Base-by-base conservation (phyloP, 2,888 invertebrate species). In the Tenthredo amoena region DNA sequence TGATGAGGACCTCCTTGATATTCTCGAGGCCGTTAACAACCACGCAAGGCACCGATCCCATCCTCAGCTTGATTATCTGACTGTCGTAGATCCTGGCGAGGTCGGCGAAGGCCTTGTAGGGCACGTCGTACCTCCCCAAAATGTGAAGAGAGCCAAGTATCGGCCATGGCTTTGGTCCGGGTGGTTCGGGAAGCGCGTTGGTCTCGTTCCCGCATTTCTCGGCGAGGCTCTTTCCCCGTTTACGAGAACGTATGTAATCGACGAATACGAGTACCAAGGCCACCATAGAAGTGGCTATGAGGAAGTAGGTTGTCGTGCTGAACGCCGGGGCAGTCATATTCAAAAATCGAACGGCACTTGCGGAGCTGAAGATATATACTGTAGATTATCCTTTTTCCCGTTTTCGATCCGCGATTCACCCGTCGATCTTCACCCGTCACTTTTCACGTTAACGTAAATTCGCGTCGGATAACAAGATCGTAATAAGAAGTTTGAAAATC, bases 11-110 rank as follows among this genome's bases (percentile, higher is more conserved):
- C 89, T 96, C 95, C 85, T 94, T 93, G 88, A 96, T 95, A 89
- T 95, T 95, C 86, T 95, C 95, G 86, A 95, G 93, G 12, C 95
- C 95, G 89, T 95, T 95, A 26, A 96, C 94, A 86, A 96, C 95
- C 65, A 95, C 93, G 89, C 95, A 95, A 55, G 94, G 94, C 18
- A 95, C 94, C 65, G 93, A 94, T 12, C 96, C 96, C 88, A 96
- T 91, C 86, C 94, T 93, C n/a, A 96, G 89, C 86, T 94, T 94
- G 86, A 95, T 92, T 10, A 96, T 93, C 83, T 94, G 93, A n/a
- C 95, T 95, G 43, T 90, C 87, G 91, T 95, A 95, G 82, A 93
- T 93, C 87, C 93, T 92, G 50, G 94, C 94, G 55, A 96, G 92
- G 31, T 93, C 94, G 37, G 93, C 93, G 90, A 96, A 96, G 0